Percentiles rank a stretch among this genome's conserved stretches.
Conservation (phyloP, 37 sponge, comb jelly and placozoan species). For the Beroe forskalii region DNA sequence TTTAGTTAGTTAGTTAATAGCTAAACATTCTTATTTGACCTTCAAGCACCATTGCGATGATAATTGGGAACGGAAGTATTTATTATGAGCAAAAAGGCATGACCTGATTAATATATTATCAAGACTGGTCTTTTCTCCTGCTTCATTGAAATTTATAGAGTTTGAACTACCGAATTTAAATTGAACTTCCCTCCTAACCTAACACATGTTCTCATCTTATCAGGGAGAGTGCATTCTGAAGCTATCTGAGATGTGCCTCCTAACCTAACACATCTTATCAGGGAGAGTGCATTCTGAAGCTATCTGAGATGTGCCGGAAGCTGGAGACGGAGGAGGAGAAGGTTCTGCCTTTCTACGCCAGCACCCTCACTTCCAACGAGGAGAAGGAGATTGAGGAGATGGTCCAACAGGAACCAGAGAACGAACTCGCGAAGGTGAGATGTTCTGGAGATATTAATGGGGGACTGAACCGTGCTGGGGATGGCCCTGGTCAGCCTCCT, state of each 20-base stretch:
- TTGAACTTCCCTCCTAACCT: too few relatives aligned
- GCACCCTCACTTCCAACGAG: slow-evolving; percentile 80
- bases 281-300: slow-evolving; percentile 78
- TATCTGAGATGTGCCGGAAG: slow-evolving; percentile 94
- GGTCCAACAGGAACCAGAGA: slow-evolving; percentile 68
- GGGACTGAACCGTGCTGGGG: not conserved
- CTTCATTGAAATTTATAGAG: too few relatives aligned
- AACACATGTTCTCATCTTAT: too few relatives aligned
- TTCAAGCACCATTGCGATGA: too few relatives aligned
- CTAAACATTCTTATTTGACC: too few relatives aligned
- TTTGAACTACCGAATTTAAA: too few relatives aligned
- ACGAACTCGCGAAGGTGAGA: slow-evolving; percentile 76
- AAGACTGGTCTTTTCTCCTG: too few relatives aligned
- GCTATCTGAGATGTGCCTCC: slow-evolving; percentile 89
- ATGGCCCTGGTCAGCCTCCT: not conserved
- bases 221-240: slow-evolving; percentile 81
- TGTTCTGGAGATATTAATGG: not conserved
- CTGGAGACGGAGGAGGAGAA: slow-evolving; percentile 98
- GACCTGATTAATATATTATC: too few relatives aligned
- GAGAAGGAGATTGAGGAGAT: slow-evolving; percentile 68
- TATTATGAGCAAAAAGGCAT: too few relatives aligned
- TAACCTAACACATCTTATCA: slow-evolving; percentile 35
- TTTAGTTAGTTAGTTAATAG: too few relatives aligned
- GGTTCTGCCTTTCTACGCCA: slow-evolving; percentile 89
- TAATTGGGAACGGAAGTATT: too few relatives aligned